phyloP scores from a whole-genome alignment of 2,888 invertebrate species.

The Rotaria macrura region DNA sequence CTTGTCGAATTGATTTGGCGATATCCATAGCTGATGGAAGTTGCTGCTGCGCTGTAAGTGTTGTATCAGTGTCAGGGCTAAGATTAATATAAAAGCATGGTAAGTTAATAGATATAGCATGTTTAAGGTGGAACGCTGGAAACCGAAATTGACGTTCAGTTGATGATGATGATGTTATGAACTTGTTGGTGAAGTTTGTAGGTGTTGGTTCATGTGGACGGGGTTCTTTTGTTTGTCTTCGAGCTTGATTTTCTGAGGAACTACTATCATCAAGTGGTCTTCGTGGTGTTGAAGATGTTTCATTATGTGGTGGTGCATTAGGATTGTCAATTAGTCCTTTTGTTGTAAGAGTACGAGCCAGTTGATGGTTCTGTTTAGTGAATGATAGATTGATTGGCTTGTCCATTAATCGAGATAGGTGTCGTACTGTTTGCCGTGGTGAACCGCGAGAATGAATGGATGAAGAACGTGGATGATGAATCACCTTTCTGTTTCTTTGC shows the following conservation, averaged over 20 bases:
- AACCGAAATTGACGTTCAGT: background rate
- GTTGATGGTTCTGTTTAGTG: background rate
- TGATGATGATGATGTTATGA: background rate
- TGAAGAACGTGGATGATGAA: background rate
- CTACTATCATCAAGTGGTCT: background rate
- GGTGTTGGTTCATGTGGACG: background rate
- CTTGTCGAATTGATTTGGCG: background rate
- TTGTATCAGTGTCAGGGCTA: background rate
- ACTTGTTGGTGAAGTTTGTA: background rate
- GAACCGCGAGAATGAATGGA: background rate
- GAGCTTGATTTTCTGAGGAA: background rate
- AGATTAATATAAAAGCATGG: background rate
- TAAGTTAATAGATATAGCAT: background rate
- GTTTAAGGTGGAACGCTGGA: background rate
- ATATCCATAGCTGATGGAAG: background rate
- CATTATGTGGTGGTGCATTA: background rate
- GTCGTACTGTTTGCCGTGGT: background rate
- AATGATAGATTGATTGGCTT: background rate
- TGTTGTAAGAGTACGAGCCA: fast-evolving
- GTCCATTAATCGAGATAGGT: background rate
- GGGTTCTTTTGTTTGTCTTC: background rate
- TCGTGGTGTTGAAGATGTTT: background rate
- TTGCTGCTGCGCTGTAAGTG: background rate
- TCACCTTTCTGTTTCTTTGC: background rate
- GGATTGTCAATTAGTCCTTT: background rate